These are phyloP conservation scores for Nicator chloris DNA, from an alignment of 2,113 vertebrate species.

Conservation along the genomic window DNA sequence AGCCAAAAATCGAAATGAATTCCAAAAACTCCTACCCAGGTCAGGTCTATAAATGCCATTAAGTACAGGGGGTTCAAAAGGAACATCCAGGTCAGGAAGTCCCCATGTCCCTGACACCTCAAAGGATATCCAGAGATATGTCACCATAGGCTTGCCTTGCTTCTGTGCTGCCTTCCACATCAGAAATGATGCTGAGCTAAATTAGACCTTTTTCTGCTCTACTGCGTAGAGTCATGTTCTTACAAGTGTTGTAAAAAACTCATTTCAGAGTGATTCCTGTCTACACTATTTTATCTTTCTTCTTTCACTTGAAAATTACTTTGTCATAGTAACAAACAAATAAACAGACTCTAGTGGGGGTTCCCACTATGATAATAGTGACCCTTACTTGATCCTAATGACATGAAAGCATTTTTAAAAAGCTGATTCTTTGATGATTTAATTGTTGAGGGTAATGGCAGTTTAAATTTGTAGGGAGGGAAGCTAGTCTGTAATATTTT, in stretches of 20 bases:
- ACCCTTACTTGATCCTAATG: not conserved
- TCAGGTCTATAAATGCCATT: not conserved
- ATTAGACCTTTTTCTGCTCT: not conserved
- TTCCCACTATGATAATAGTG: not conserved
- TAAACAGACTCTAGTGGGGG: not conserved
- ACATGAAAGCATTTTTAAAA: not conserved
- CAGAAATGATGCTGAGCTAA: not conserved
- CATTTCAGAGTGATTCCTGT: not conserved
- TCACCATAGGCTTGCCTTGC: not conserved
- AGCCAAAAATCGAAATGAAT: not conserved
- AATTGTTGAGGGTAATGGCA: not conserved
- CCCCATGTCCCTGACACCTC: not conserved
- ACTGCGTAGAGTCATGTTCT: not conserved
- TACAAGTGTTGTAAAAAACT: not conserved
- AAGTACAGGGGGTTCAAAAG: not conserved
- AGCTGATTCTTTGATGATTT: not conserved
- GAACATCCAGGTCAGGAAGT: not conserved
- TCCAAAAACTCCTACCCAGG: not conserved
- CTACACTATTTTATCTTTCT: not conserved
- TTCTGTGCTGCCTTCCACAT: not conserved
- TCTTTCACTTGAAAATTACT: not conserved
- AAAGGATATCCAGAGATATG: not conserved
- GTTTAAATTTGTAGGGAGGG: not conserved
- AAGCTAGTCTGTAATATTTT: not conserved
- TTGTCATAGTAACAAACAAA: not conserved